phyloP scores from a whole-genome alignment of 2,113 vertebrate genomes.

The Cygnus buccinator region DNA sequence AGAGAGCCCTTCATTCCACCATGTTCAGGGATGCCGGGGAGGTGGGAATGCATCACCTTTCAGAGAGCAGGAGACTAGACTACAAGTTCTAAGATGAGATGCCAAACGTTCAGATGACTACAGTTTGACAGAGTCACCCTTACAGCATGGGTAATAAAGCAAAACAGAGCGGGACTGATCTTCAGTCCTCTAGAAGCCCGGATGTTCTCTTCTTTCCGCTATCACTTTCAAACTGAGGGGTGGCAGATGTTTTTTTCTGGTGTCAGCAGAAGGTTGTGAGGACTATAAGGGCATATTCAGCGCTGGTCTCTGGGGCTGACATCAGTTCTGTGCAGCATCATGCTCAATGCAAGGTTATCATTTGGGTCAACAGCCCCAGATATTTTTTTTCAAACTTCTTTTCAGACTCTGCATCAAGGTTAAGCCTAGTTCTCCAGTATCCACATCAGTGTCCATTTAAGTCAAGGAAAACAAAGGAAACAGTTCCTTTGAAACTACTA shows the following conservation, averaged over 20 bases:
- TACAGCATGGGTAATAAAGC: background rate
- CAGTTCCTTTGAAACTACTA: conserved; percentile 47
- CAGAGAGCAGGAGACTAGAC: background rate
- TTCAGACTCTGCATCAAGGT: conserved; percentile 18
- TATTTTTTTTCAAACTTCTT: conserved; percentile 20
- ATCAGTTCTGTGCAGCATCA: background rate
- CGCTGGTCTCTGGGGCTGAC: background rate
- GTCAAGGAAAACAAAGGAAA: conserved; percentile 45
- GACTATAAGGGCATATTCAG: background rate
- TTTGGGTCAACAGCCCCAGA: conserved; percentile 5
- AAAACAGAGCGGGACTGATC: background rate
- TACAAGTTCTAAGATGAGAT: background rate
- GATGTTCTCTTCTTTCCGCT: background rate
- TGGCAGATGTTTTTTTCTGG: background rate
- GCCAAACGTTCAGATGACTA: background rate
- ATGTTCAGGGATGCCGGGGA: background rate
- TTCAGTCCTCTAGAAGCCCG: background rate
- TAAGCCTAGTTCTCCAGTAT: conserved; percentile 17
- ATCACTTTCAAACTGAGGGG: background rate
- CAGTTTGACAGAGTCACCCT: background rate
- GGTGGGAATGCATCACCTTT: rapidly evolving
- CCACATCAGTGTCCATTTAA: background rate
- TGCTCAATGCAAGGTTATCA: background rate
- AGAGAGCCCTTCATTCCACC: background rate
- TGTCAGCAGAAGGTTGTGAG: background rate